Evolutionary conservation across 2,888 invertebrate species (phyloP), one percentile per base, ranked within the genome.

Genomic region (Orchestes rusci): DNA sequence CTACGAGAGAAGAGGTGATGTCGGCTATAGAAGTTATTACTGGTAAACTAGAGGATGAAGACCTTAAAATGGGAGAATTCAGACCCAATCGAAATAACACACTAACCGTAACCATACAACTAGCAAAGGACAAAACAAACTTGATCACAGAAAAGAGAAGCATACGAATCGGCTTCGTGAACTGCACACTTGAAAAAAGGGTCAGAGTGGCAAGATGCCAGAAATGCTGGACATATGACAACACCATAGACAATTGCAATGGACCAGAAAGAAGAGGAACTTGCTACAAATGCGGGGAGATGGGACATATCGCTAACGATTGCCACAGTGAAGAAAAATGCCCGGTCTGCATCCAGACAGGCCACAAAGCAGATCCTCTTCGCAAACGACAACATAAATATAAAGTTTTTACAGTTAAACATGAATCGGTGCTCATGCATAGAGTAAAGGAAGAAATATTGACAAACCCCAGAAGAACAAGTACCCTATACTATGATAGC

Each of bases 181-280:
- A 20, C n/a, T 36, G 36, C 13, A 20, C 13, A 5, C 10, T 36
- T 3, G 12, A 20, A 13, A 15, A 20, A 20, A 8, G 16, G n/a
- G 16, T 38, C 5, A 38, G 28, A 10, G 3, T 38, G 15, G 4
- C 4, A 4, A 38, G 29, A 16, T 38, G 38, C 13, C 5, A 4
- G 4, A 38, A 16, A 12, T 38, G 38, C 38, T 28, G 27, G 27
- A 15, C 15, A 27, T 38, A 28, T 16, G 16, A 28, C 13, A 15
- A 38, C 13, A 38, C 10, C 4, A 16, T 4, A n/a, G 38, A 13
- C 15, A 7, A 5, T 5, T 38, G 38, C 13, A 16, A 27, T 4
- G 38, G 38, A 13, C 38, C 38, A 28, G 38, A 38, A 16, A 38
- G 38, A 16, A 28, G 28, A 3, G 29, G 16, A 15, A 5, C 10